Conservation (phyloP, 2,113 vertebrate species). For the Glaucidium brasilianum region DNA sequence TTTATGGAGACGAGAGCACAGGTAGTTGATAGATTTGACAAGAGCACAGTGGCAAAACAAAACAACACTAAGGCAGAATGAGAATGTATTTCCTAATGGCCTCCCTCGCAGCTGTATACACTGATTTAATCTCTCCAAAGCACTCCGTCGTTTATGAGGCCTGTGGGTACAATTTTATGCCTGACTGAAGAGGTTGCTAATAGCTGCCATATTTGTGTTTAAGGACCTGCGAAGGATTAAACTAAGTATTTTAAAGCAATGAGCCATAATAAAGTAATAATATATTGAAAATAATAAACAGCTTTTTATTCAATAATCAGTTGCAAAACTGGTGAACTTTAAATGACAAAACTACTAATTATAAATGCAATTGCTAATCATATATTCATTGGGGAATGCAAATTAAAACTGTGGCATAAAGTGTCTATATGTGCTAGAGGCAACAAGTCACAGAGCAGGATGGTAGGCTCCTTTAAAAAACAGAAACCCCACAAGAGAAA, state of each 20-base stretch:
- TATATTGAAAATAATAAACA: constrained; percentile 81
- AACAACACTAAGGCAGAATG: constrained; percentile 72
- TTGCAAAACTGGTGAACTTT: constrained; percentile 69
- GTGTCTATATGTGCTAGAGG: background rate
- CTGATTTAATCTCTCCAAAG: constrained; percentile 85
- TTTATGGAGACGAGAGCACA: constrained; percentile 27
- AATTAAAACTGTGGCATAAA: background rate
- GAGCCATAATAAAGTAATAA: constrained; percentile 82
- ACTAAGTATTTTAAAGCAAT: constrained; percentile 81
- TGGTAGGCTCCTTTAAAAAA: background rate
- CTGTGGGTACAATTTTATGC: constrained; percentile 87
- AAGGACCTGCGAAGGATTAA: constrained; percentile 82
- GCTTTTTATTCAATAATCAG: constrained; percentile 77
- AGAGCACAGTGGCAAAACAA: constrained; percentile 63
- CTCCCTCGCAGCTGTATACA: constrained; percentile 80
- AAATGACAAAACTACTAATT: constrained; percentile 78
- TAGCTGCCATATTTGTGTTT: constrained; percentile 87
- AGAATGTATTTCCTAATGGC: constrained; percentile 78
- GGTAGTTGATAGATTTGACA: constrained; percentile 65
- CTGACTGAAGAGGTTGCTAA: constrained; percentile 87
- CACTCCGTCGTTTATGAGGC: constrained; percentile 84
- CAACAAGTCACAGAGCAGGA: background rate
- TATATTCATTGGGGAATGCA: constrained; percentile 32
- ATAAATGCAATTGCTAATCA: constrained; percentile 45
- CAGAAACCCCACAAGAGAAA: background rate